Base-by-base conservation (phyloP, 2,797 vertebrate genomes). In the Tokudaia tokunoshimensis region DNA sequence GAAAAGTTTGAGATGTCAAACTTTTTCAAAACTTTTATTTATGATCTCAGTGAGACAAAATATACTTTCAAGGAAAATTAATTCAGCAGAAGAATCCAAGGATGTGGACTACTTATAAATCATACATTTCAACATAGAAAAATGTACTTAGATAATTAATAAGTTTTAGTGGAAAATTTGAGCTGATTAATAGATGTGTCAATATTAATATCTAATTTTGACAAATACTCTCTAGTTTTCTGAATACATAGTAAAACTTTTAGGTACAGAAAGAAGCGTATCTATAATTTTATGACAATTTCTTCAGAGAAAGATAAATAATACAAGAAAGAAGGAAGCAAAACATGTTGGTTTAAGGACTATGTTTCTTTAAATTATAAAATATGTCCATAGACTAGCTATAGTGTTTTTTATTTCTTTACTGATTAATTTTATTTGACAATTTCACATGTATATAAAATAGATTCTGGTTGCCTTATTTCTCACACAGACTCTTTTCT, bases 291-390 rank as follows among this genome's bases (percentile, higher is more conserved):
- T 37, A 7, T 63, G 1, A 41, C 22, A 81, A 44, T 1, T 79
- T 2, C 13, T 52, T 15, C 44, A 93, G 26, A 93, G 59, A 50
- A 37, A 65, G 34, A 85, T 6, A 65, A 15, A 85, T 8, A 72
- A 34, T 61, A 82, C 41, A 65, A 13, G 17, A 22, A 70, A 6
- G 20, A 12, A 47, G 37, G 20, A 82, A 47, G 65, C 15, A 52
- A 52, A 78, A 22, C 6, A n/a, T 59, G n/a, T 67, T 34, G 6
- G 4, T 29, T 57, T 9, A 7, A 67, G 0, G 0, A 0, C 24
- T 61, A 26, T 44, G 1, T 67, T 92, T 15, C 59, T 50, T 17
- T 59, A 50, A 80, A 0, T 65, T 89, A 75, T 65, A 85, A 89
- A 87, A 37, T 65, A 47, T 22, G 26, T 85, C 47, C 50, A 29